These are phyloP conservation scores for Xenops minutus DNA, from an alignment of 2,797 vertebrate species.

Conservation along the genomic window DNA sequence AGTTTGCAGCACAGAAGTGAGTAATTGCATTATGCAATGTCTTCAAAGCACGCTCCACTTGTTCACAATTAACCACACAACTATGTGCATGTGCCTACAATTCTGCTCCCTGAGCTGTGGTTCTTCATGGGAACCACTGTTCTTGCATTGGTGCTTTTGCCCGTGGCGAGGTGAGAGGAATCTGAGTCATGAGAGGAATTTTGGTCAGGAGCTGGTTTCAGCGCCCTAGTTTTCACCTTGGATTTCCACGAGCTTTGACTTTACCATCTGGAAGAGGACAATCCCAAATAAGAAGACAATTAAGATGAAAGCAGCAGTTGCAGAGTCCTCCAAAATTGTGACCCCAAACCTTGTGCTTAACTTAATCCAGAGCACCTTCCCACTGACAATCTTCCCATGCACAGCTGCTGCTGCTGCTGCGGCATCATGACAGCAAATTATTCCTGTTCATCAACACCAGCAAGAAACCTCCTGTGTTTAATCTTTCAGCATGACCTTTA, in stretches of 20 bases:
- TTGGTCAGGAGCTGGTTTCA: neutral
- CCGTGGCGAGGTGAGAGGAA: rapidly evolving
- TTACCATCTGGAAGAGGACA: neutral
- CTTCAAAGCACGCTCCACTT: neutral
- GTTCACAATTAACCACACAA: neutral
- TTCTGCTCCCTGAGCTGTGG: neutral
- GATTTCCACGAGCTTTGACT: neutral
- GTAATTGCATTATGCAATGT: neutral
- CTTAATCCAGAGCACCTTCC: neutral
- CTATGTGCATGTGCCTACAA: neutral
- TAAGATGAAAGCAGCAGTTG: neutral
- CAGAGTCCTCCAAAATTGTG: neutral
- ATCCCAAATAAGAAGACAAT: neutral
- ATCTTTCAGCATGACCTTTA: constrained; percentile 15
- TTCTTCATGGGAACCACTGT: neutral
- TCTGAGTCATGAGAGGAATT: neutral
- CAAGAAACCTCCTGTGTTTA: neutral
- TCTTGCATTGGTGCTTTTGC: neutral
- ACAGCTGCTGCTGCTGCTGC: neutral
- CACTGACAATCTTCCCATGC: neutral
- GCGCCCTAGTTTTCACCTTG: constrained; percentile 2
- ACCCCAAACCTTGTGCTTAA: neutral
- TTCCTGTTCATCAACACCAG: neutral
- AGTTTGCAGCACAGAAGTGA: neutral
- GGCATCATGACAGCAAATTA: neutral